These are phyloP conservation scores for Hemicordylus capensis DNA, from an alignment of 2,113 vertebrate species.

Conservation along the genomic window DNA sequence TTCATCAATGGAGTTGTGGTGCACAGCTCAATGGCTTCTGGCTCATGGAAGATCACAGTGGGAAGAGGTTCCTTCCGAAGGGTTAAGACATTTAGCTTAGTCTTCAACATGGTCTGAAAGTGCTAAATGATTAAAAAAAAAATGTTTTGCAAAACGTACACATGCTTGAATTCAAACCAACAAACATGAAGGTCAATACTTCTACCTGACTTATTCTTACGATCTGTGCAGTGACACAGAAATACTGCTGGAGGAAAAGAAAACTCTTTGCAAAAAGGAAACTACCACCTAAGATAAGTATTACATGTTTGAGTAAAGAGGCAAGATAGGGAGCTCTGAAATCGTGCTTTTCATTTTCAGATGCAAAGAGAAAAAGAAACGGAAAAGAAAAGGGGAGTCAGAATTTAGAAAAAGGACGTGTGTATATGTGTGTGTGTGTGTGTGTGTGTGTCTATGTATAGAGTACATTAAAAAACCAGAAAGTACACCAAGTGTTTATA, in stretches of 20 bases:
- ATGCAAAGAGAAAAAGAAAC: not conserved
- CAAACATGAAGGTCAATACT: constrained; percentile 10
- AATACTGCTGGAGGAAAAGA: not conserved
- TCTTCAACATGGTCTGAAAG: constrained; percentile 99
- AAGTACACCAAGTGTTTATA: too few relatives aligned
- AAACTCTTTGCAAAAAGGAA: not conserved
- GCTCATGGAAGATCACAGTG: constrained; percentile 96
- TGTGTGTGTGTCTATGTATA: too few relatives aligned
- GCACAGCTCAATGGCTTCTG: constrained; percentile 96
- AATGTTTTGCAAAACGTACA: constrained; percentile 10
- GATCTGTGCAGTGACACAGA: constrained; percentile 16
- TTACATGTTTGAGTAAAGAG: not conserved
- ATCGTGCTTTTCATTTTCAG: not conserved
- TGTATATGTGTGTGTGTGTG: too few relatives aligned
- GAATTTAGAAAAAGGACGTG: not conserved
- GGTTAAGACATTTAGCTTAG: constrained; percentile 96
- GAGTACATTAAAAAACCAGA: too few relatives aligned
- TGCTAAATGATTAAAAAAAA: constrained; percentile 80
- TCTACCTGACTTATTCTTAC: constrained; percentile 14
- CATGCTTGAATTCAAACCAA: constrained; percentile 25
- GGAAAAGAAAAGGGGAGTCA: too few relatives aligned
- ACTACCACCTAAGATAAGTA: not conserved
- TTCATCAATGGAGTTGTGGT: constrained; percentile 91
- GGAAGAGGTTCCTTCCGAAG: constrained; percentile 95
- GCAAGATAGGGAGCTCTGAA: not conserved